These are phyloP conservation scores for Melinaea menophilus DNA, from an alignment of 2,888 invertebrate genomes.

Conservation along the genomic window DNA sequence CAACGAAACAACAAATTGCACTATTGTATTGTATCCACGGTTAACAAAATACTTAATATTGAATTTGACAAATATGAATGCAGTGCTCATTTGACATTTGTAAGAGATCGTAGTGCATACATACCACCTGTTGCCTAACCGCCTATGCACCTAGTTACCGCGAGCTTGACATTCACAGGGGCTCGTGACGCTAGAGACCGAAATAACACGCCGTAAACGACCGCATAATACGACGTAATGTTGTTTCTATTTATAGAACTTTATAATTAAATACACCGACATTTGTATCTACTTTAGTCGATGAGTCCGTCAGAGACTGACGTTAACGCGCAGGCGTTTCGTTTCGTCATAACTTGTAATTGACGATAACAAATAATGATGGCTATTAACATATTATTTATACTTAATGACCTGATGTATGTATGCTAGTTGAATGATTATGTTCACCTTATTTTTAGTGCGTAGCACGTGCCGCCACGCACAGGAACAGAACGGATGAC, in stretches of 20 bases:
- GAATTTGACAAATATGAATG: constrained; percentile 10
- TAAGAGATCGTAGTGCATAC: constrained; percentile 49
- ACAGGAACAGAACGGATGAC: constrained; percentile 64
- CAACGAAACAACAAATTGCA: no score
- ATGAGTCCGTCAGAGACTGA: constrained; percentile 43
- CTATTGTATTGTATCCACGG: no score
- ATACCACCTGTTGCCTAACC: constrained; percentile 69
- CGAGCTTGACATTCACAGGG: constrained; percentile 74
- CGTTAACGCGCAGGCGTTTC: constrained; percentile 37
- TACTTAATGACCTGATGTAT: not conserved
- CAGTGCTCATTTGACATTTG: constrained; percentile 26
- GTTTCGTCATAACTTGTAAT: constrained; percentile 27
- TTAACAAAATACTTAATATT: no score
- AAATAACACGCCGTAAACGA: constrained; percentile 73
- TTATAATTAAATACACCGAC: constrained; percentile 70
- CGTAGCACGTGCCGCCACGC: constrained; percentile 53
- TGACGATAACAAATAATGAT: constrained; percentile 28
- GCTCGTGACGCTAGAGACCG: constrained; percentile 67
- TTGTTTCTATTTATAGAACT: constrained; percentile 69
- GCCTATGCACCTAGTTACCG: constrained; percentile 55
- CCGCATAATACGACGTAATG: constrained; percentile 72
- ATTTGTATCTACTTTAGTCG: constrained; percentile 61
- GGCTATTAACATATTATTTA: not conserved
- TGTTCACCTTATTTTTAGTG: constrained; percentile 15
- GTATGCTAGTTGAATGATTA: constrained; percentile 5